Base-by-base conservation (phyloP, 1,140 invertebrate species). In the Babylonia areolata region DNA sequence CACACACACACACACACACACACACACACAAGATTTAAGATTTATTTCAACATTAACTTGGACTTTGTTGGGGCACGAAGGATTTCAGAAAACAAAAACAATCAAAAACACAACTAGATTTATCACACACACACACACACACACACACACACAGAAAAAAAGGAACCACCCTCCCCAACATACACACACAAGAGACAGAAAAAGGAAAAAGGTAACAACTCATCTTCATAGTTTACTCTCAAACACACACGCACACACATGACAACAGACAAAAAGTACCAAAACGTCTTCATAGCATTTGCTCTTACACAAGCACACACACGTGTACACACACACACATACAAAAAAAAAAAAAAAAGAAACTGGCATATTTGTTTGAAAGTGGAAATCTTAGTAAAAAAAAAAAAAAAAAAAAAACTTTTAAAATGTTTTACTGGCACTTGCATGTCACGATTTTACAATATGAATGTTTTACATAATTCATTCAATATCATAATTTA, bases 111-210 rank as follows among this genome's bases (percentile, higher is more conserved):
- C n/a, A 23, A 6, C 17, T n/a, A 23, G 6, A 64, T 23, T 11
- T n/a, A 64, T 28, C 58, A 64, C 23, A 23, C 58, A 64, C 58
- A 64, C 69, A 73, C n/a, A 73, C 31, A 35, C 31, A 84, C 69
- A 40, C 17, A 15, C 31, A 84, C 69, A 37, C 82, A 84, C 54
- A 33, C 37, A n/a, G n/a, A n/a, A n/a, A n/a, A n/a, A n/a, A n/a
- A n/a, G n/a, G n/a, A n/a, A n/a, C n/a, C n/a, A n/a, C n/a, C n/a
- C n/a, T n/a, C n/a, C n/a, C n/a, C n/a, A n/a, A 84, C 42, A n/a
- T 28, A 54, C 23, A 37, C 35, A 37, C 35, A 84, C 64, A 73
- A n/a, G n/a, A n/a, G n/a, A n/a, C n/a, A n/a, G n/a, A n/a, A n/a
- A n/a, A n/a, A n/a, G n/a, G n/a, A n/a, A n/a, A n/a, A n/a, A n/a